Percentiles rank a stretch among this genome's conserved stretches.
These are phyloP conservation scores for Actenoides hombroni DNA, from an alignment of 2,113 vertebrate species.

Conservation along the genomic window DNA sequence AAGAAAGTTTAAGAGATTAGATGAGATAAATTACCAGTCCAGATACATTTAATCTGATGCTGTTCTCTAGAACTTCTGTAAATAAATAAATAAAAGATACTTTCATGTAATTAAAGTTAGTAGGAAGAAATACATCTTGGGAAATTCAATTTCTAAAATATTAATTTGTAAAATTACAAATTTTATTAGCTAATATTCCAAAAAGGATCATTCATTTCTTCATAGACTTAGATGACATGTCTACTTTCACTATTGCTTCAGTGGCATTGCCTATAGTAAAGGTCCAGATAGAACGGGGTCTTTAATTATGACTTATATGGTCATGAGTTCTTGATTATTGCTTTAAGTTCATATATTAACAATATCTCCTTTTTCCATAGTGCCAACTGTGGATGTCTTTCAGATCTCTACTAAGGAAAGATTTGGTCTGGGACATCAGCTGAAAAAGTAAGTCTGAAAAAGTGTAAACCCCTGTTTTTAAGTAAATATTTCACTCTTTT, in stretches of 20 bases:
- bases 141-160: background rate
- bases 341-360: background rate
- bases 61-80: background rate
- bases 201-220: background rate
- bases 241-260: background rate
- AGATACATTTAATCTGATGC: background rate
- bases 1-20: background rate
- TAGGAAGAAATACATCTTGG: background rate
- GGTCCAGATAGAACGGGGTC: background rate
- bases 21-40: background rate
- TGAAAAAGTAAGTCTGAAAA: slow-evolving; percentile 85
- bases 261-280: background rate
- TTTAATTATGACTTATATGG: background rate
- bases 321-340: background rate
- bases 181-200: background rate
- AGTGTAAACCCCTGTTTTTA: background rate
- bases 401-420: slow-evolving; percentile 89
- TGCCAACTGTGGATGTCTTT: slow-evolving; percentile 90
- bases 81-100: no score
- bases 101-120: background rate
- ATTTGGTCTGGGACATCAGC: slow-evolving; percentile 89
- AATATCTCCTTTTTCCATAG: slow-evolving; percentile 58
- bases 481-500: background rate
- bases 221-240: background rate
- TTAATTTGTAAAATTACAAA: background rate